Percentiles rank a stretch among this genome's conserved stretches.
phyloP scores from a whole-genome alignment of 53 echinoderm and acorn worm species.

The Apostichopus leukothele region DNA sequence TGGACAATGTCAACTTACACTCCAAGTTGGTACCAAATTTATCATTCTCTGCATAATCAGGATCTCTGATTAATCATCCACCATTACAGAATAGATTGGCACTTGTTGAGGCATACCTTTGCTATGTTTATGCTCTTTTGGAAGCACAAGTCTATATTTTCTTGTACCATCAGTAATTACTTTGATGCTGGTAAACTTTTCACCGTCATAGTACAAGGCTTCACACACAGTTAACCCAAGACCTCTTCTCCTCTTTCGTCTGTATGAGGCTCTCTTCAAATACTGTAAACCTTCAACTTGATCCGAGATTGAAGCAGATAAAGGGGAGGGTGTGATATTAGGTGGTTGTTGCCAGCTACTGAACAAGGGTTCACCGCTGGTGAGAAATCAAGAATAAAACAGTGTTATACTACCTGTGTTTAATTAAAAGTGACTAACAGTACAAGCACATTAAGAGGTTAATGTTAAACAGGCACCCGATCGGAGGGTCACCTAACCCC shows the following conservation, averaged over 20 bases:
- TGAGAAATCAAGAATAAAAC: too few relatives aligned
- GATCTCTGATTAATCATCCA: not conserved
- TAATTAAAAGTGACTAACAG: too few relatives aligned
- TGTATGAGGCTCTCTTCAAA: not conserved
- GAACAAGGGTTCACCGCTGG: not conserved
- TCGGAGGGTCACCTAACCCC: too few relatives aligned
- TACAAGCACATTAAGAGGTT: too few relatives aligned
- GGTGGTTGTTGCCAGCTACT: not conserved
- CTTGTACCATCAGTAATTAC: constrained; percentile 58
- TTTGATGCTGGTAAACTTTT: constrained; percentile 57
- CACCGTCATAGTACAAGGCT: constrained; percentile 61
- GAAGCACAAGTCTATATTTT: constrained; percentile 59
- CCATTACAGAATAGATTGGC: constrained; percentile 43
- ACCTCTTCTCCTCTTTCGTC: not conserved
- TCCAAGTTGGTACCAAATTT: not conserved
- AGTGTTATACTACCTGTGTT: too few relatives aligned
- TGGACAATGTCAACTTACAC: too few relatives aligned
- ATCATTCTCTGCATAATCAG: not conserved
- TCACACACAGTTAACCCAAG: constrained; percentile 49
- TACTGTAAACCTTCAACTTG: not conserved
- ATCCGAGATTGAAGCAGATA: not conserved
- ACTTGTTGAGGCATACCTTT: constrained; percentile 63
- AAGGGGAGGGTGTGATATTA: not conserved
- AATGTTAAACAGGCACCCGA: too few relatives aligned
- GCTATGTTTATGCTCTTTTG: constrained; percentile 55